These are phyloP conservation scores for Brachystomella parvula DNA, from an alignment of 1,140 invertebrate species.

Conservation along the genomic window DNA sequence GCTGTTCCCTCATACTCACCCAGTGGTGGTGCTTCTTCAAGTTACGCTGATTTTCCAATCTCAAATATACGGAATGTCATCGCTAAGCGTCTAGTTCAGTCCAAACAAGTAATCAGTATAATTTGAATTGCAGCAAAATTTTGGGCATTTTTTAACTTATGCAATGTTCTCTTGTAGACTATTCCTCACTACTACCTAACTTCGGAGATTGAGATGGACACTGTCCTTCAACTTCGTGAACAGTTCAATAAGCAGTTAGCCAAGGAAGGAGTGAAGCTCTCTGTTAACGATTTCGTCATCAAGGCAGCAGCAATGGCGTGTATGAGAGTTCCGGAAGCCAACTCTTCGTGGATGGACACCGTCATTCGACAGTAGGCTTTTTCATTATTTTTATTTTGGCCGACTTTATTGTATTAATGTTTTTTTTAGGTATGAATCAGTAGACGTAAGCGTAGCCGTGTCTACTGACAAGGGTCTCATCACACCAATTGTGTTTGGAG, in stretches of 20 bases:
- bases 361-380: conserved; percentile 79
- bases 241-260: conserved; percentile 65
- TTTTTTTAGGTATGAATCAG: conserved; percentile 62
- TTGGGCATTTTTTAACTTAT: conserved; percentile 6
- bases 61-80: conserved; percentile 82
- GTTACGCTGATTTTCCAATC: conserved; percentile 72
- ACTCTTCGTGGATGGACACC: conserved; percentile 91
- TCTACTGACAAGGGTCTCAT: conserved; percentile 92
- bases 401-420: conserved; percentile 2
- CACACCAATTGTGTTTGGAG: conserved; percentile 93
- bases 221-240: conserved; percentile 60
- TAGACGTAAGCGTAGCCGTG: conserved; percentile 95
- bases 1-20: conserved; percentile 41
- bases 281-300: conserved; percentile 95
- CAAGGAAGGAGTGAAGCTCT: conserved; percentile 76
- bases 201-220: conserved; percentile 78
- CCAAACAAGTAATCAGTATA: conserved; percentile 60
- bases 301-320: conserved; percentile 89
- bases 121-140: background rate
- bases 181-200: conserved; percentile 97
- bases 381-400: background rate
- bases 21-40: conserved; percentile 41
- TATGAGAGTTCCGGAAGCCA: conserved; percentile 86
- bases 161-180: conserved; percentile 45
- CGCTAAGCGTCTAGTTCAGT: conserved; percentile 81